Evolutionary conservation across 2,888 invertebrate species (phyloP), one percentile per base, ranked within the genome.

Genomic region (Callinectes sapidus): DNA sequence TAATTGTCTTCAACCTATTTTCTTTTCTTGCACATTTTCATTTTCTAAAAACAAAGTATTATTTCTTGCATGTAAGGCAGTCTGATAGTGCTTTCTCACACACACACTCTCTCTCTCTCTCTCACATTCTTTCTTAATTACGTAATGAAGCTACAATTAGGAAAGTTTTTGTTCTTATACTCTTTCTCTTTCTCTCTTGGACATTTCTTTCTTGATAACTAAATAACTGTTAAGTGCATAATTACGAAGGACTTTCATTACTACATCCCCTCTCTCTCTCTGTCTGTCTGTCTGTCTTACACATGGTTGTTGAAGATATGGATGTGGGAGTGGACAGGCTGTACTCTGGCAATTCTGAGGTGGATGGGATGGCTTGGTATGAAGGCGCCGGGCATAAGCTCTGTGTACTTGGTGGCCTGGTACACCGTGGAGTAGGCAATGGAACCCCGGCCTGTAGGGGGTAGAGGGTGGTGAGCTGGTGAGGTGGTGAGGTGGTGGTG

Each of bases 351-450:
- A n/a, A 94, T 90, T n/a, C 39, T 55, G 2, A 94, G 91, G 35
- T 88, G 88, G 16, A 94, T 85, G 16, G 90, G 87, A 6, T 85
- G 87, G 55, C 91, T 32, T 2, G 90, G 88, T 1, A 94, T 32
- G 77, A 93, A 93, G 2, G 91, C 93, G 1, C 87, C 91, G 0
- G 94, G 94, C 93, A 94, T 94, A 42, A 94, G 81, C 86, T 93
- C 93, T 2, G 87, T 39, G 48, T 92, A 93, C 48, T 87, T 90
- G 10, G 32, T 71, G 23, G 54, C 28, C 42, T 91, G 71, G 87
- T 90, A 94, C 85, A 93, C 71, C 1, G 77, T 88, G n/a, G 91
- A 91, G 91, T 87, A 94, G 8, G 85, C 55, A 14, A 77, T 66
- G 39, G 92, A 87, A 48, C 91, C 89, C 6, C 10, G 54, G 89